Evolutionary conservation across 2,888 invertebrate species (phyloP).

Genomic region (Agrypnus murinus): DNA sequence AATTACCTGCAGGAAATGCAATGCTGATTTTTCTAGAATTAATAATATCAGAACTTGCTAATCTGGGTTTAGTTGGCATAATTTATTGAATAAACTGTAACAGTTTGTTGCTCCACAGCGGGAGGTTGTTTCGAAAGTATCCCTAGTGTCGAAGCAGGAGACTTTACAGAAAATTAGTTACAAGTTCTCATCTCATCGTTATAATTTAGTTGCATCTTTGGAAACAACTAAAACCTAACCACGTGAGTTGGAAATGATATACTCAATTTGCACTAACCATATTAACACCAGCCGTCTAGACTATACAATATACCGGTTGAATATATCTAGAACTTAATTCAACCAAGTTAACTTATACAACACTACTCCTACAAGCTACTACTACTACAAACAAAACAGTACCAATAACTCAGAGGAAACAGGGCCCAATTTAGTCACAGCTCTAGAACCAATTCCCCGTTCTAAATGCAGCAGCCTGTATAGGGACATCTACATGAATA

Average conservation of each 20-base stretch:
- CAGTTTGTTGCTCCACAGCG: no score
- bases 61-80: no score
- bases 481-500: slow-evolving; percentile 57
- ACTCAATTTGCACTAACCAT: slow-evolving; percentile 42
- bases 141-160: background rate
- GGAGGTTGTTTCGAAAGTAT: no score
- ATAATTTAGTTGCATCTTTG: slow-evolving; percentile 33
- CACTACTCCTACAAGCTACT: slow-evolving; percentile 5
- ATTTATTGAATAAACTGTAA: no score
- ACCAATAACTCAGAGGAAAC: slow-evolving; percentile 44
- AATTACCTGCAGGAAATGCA: no score
- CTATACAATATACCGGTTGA: slow-evolving; percentile 43
- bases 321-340: slow-evolving; percentile 38
- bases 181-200: slow-evolving; percentile 14
- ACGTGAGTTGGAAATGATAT: slow-evolving; percentile 42
- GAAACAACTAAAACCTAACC: slow-evolving; percentile 27
- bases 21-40: no score
- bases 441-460: slow-evolving; percentile 47
- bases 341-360: slow-evolving; percentile 36
- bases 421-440: slow-evolving; percentile 38
- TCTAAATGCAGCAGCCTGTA: slow-evolving; percentile 41
- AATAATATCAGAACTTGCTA: no score
- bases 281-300: slow-evolving; percentile 43
- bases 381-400: slow-evolving; percentile 38
- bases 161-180: slow-evolving; percentile 37